Base-by-base conservation (phyloP, 2,797 vertebrate genomes). In the Enteromius mattozi region DNA sequence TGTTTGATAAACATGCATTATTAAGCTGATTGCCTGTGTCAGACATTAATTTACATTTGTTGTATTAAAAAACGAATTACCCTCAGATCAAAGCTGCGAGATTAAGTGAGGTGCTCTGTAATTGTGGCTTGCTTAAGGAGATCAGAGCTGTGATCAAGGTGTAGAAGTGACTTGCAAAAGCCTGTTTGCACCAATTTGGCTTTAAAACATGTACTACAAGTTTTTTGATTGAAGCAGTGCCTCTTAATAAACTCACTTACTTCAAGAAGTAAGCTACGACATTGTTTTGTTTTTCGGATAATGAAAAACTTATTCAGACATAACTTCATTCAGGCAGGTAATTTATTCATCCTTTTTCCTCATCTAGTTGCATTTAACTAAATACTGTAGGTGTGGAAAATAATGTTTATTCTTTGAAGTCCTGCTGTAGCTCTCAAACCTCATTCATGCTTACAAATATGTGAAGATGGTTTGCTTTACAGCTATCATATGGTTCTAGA, bases 41-140 rank as follows among this genome's bases (percentile, higher is more conserved):
- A 91, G 90, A 86, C 84, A 80, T 91, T 94, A 91, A 94, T 93
- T 93, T 92, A 92, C 85, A 92, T 93, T 91, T 90, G 92, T 94
- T 94, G 91, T 93, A 93, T 89, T 63, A 85, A 90, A 89, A 88
- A 92, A 91, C 88, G 90, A 92, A 92, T 88, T 91, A 88, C 86
- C 80, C 86, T 89, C 83, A 82, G 90, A 93, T 94, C 91, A 91
- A 92, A 91, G 89, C 14, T 21, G 3, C 6, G 16, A 6, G 12
- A 68, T 59, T 66, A 69, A 75, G 49, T 61, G 51, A 77, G 33
- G 45, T 24, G 56, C 51, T 78, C 45, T 65, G 2, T 65, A 42
- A 74, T 54, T 65, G 66, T 59, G 51, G n/a, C 30, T 21, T 74
- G 30, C 56, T 82, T 65, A 35, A 63, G 70, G 30, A 45, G 80